phyloP scores from a whole-genome alignment of 2,113 vertebrate species.

The Prinia subflava region DNA sequence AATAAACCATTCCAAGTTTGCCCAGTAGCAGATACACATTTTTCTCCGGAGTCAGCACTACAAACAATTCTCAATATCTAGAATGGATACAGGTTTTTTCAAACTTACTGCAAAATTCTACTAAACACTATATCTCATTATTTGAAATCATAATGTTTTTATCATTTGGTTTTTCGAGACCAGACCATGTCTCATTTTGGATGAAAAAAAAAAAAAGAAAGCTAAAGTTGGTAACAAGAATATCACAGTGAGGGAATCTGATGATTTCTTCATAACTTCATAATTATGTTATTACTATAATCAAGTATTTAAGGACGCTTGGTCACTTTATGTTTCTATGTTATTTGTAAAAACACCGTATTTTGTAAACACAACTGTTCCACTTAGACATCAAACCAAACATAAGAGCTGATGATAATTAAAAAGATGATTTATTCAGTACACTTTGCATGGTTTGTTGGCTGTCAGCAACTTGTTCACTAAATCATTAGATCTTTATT shows the following conservation, averaged over 20 bases:
- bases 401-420: neutral
- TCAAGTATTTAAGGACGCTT: neutral
- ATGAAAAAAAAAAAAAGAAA: neutral
- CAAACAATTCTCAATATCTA: neutral
- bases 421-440: neutral
- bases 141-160: neutral
- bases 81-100: neutral
- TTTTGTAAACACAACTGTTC: neutral
- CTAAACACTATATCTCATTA: neutral
- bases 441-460: neutral
- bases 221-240: neutral
- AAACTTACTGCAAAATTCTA: neutral
- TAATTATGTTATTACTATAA: neutral
- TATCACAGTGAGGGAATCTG: neutral
- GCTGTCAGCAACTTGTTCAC: neutral
- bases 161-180: neutral
- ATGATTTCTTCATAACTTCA: neutral
- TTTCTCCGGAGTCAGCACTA: neutral
- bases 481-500: neutral
- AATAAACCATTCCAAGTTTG: neutral
- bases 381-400: neutral
- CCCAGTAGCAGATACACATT: neutral
- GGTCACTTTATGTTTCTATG: neutral
- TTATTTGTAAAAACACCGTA: neutral
- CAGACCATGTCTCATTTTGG: neutral